Evolutionary conservation across 2,113 vertebrate genomes (phyloP).

Genomic region (Brachionichthys hirsutus): DNA sequence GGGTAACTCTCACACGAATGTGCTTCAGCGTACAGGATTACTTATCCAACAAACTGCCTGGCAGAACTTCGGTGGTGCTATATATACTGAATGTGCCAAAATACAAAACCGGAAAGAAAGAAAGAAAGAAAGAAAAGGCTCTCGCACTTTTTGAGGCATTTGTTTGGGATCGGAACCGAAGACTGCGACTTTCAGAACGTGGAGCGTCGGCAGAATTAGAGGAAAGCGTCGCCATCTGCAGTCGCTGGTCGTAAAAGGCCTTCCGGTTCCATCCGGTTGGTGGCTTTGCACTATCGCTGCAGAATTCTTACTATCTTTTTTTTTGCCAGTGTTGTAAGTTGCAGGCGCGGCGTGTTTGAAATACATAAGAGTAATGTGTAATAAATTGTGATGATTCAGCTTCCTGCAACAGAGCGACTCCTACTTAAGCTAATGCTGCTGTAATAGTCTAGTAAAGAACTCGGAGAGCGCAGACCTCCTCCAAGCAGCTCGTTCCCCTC

Average conservation of each 20-base stretch:
- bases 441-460: no score
- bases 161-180: conserved; percentile 24
- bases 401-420: background rate
- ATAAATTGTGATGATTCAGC: conserved; percentile 10
- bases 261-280: background rate
- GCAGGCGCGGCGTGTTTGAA: background rate
- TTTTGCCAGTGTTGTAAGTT: conserved; percentile 16
- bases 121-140: conserved; percentile 13
- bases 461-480: no score
- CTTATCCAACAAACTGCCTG: conserved; percentile 44
- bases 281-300: conserved; percentile 32
- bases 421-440: background rate
- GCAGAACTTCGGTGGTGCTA: conserved; percentile 58
- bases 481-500: no score
- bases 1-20: conserved; percentile 45
- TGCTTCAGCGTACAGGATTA: conserved; percentile 34
- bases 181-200: conserved; percentile 15
- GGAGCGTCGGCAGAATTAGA: conserved; percentile 24
- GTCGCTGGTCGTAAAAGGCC: conserved; percentile 16
- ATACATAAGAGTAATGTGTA: conserved; percentile 15
- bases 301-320: conserved; percentile 11
- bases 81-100: conserved; percentile 65
- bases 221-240: background rate
- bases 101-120: conserved; percentile 16
- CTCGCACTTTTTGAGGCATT: conserved; percentile 42